Percentiles rank a stretch among this genome's conserved stretches.
These are phyloP conservation scores for Ooceraea biroi DNA, from an alignment of 1,140 invertebrate genomes.

Conservation along the genomic window DNA sequence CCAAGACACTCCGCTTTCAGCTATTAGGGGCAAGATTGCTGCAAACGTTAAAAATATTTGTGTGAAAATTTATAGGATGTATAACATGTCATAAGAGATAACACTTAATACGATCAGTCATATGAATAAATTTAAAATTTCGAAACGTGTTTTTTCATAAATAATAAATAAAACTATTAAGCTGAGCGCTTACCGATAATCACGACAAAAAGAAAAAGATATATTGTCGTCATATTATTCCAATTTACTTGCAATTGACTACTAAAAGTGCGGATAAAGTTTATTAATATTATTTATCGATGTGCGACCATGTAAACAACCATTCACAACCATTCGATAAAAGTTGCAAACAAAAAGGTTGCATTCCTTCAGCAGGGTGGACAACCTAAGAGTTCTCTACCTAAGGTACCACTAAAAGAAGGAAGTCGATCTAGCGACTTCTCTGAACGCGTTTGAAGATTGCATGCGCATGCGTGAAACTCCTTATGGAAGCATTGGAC, in stretches of 20 bases:
- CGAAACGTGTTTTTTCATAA: background rate
- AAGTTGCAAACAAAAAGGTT: background rate
- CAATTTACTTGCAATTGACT: background rate
- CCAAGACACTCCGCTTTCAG: constrained; percentile 13
- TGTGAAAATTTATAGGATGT: too few relatives aligned
- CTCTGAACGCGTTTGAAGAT: too few relatives aligned
- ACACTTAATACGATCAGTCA: background rate
- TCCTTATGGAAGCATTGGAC: too few relatives aligned
- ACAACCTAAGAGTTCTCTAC: too few relatives aligned
- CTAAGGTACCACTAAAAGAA: too few relatives aligned
- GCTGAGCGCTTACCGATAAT: background rate
- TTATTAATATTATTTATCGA: background rate
- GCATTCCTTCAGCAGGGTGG: background rate
- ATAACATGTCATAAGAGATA: too few relatives aligned
- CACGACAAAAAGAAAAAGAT: background rate
- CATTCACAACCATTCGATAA: background rate
- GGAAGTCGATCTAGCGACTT: too few relatives aligned
- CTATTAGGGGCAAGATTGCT: background rate
- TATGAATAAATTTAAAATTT: background rate
- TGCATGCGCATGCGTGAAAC: too few relatives aligned
- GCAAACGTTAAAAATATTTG: background rate
- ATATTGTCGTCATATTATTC: constrained; percentile 19
- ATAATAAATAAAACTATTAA: background rate
- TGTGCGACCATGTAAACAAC: background rate
- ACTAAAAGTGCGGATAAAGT: background rate